Conservation (phyloP, 2,113 vertebrate genomes). For the Pseudorhombus dupliciocellatus region DNA sequence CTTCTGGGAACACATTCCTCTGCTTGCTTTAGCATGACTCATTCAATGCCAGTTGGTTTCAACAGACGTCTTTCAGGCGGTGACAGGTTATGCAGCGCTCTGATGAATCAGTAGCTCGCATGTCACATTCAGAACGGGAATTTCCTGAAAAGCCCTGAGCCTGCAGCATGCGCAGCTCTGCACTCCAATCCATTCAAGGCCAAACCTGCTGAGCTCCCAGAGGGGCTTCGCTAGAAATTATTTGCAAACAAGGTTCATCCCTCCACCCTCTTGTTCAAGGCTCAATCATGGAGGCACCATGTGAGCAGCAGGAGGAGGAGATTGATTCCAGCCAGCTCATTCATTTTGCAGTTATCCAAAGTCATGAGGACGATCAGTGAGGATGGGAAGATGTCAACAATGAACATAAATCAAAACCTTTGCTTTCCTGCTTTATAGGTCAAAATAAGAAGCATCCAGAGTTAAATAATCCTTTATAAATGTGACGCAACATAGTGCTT, state of each 20-base stretch:
- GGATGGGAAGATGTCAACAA: too few species aligned
- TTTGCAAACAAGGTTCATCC: neutral
- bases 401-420: too few species aligned
- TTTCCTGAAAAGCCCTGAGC: conserved; percentile 51
- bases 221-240: neutral
- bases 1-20: conserved; percentile 49
- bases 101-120: conserved; percentile 53
- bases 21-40: conserved; percentile 58
- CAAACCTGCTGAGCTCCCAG: neutral
- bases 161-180: neutral
- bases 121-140: conserved; percentile 54
- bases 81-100: conserved; percentile 21
- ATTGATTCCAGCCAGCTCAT: too few species aligned
- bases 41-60: conserved; percentile 47
- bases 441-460: neutral
- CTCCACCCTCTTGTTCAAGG: too few species aligned
- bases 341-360: too few species aligned
- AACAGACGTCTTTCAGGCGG: conserved; percentile 33
- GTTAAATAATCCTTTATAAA: neutral
- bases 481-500: neutral
- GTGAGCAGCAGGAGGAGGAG: too few species aligned
- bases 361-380: too few species aligned
- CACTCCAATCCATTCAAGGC: too few species aligned
- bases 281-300: too few species aligned
- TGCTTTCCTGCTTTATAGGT: neutral